Percentiles rank a stretch among this genome's conserved stretches.
phyloP scores from a whole-genome alignment of 2,888 invertebrate species.

The Lasioglossum oenotherae region DNA sequence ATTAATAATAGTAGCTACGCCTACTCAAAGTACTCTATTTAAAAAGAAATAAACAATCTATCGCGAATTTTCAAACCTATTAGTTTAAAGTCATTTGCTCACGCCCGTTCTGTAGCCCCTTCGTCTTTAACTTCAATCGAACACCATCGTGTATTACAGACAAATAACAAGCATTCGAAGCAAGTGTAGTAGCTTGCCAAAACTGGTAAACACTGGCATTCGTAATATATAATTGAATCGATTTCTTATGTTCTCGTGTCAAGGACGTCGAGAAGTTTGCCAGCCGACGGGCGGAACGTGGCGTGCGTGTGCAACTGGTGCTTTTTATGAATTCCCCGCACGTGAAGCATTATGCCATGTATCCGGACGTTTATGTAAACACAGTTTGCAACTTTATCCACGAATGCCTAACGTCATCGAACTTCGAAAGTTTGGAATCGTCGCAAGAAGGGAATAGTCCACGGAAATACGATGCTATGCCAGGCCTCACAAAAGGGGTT shows the following conservation, averaged over 20 bases:
- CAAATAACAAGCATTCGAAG: not conserved
- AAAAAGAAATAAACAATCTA: too few species aligned
- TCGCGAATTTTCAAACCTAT: not conserved
- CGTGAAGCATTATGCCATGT: slow-evolving; percentile 89
- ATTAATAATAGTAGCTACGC: too few species aligned
- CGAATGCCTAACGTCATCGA: slow-evolving; percentile 84
- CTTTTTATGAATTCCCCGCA: slow-evolving; percentile 91
- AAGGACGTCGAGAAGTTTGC: slow-evolving; percentile 89
- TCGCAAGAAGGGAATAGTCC: slow-evolving; percentile 45
- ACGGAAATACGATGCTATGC: slow-evolving; percentile 57
- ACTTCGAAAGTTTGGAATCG: slow-evolving; percentile 35
- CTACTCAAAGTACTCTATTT: too few species aligned
- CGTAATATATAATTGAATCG: not conserved
- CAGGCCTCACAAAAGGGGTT: slow-evolving; percentile 75
- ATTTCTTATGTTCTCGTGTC: slow-evolving; percentile 32
- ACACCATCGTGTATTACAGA: not conserved
- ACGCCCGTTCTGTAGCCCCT: not conserved
- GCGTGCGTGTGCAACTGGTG: slow-evolving; percentile 87
- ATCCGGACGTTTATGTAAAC: slow-evolving; percentile 87
- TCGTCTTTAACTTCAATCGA: not conserved
- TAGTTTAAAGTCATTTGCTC: not conserved
- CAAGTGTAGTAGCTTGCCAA: not conserved
- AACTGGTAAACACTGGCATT: not conserved
- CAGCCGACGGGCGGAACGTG: slow-evolving; percentile 86
- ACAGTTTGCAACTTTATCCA: slow-evolving; percentile 87